Percentiles rank a stretch among this genome's conserved stretches.
phyloP scores from a whole-genome alignment of 2,888 invertebrate genomes.

The Xylota sylvarum region DNA sequence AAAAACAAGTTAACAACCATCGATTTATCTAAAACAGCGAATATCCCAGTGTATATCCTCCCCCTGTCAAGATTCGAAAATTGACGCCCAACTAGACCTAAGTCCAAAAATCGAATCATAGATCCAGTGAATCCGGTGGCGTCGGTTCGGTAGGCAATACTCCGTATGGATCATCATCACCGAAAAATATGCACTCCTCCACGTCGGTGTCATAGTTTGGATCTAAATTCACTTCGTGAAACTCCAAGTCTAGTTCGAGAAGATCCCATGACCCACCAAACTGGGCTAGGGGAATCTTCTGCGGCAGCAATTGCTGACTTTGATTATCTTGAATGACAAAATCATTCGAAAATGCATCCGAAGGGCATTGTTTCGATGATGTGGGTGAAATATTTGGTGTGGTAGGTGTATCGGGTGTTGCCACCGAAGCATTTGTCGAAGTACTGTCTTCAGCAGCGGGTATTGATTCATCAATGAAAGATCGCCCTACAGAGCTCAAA shows the following conservation, averaged over 20 bases:
- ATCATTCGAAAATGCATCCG: slow-evolving; percentile 88
- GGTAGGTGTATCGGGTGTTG: slow-evolving; percentile 89
- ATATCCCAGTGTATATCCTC: neutral
- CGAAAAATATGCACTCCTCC: slow-evolving; percentile 87
- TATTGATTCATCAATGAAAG: slow-evolving; percentile 83
- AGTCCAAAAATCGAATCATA: slow-evolving; percentile 84
- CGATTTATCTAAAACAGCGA: slow-evolving; percentile 2
- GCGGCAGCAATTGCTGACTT: slow-evolving; percentile 27
- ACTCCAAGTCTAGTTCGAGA: slow-evolving; percentile 87
- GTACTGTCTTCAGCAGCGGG: slow-evolving; percentile 74
- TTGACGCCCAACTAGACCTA: slow-evolving; percentile 3
- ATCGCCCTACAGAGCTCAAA: slow-evolving; percentile 84
- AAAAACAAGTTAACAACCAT: slow-evolving; percentile 35
- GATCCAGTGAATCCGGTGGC: slow-evolving; percentile 86
- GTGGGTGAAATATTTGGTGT: slow-evolving; percentile 87
- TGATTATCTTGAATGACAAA: slow-evolving; percentile 84
- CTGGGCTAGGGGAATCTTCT: slow-evolving; percentile 82
- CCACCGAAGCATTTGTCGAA: slow-evolving; percentile 80
- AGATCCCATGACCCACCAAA: slow-evolving; percentile 88
- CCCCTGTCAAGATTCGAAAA: neutral
- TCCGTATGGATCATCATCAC: slow-evolving; percentile 87
- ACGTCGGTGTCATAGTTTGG: slow-evolving; percentile 88
- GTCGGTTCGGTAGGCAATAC: slow-evolving; percentile 87
- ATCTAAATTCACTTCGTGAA: slow-evolving; percentile 88
- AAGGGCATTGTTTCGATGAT: slow-evolving; percentile 83